Evolutionary conservation across 2,797 vertebrate species (phyloP).

Genomic region (Naso thynnoides): DNA sequence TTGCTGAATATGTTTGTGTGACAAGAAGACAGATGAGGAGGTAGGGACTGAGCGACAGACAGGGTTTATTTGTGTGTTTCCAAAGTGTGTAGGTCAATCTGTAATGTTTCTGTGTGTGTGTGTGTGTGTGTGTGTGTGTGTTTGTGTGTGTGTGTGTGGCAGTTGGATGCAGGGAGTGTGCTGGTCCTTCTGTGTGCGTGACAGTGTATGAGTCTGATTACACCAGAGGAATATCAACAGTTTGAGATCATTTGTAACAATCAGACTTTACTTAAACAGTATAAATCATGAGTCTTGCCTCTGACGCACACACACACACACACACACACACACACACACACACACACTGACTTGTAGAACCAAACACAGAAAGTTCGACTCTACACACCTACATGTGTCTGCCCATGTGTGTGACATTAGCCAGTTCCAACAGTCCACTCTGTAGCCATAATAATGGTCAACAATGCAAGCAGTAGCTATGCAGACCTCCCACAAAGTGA

Average conservation of each 20-base stretch:
- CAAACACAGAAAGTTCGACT: slow-evolving; percentile 41
- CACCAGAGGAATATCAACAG: slow-evolving; percentile 67
- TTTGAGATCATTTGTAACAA: slow-evolving; percentile 83
- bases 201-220: slow-evolving; percentile 56
- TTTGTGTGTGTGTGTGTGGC: slow-evolving; percentile 36
- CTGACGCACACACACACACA: slow-evolving; percentile 35
- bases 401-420: slow-evolving; percentile 53
- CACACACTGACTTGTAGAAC: neutral
- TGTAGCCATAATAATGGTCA: slow-evolving; percentile 72
- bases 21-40: slow-evolving; percentile 48
- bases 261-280: slow-evolving; percentile 82
- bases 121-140: slow-evolving; percentile 33
- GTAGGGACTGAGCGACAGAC: slow-evolving; percentile 33
- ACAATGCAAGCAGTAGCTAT: slow-evolving; percentile 56
- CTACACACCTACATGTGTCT: slow-evolving; percentile 44
- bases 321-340: neutral
- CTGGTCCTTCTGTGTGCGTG: slow-evolving; percentile 28
- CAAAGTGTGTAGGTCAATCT: slow-evolving; percentile 9
- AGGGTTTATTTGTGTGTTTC: slow-evolving; percentile 57
- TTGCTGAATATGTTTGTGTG: slow-evolving; percentile 29
- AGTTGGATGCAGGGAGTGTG: slow-evolving; percentile 35
- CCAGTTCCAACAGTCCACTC: slow-evolving; percentile 60
- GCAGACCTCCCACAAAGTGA: slow-evolving; percentile 69
- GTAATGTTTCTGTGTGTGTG: slow-evolving; percentile 45
- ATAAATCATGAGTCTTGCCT: slow-evolving; percentile 76